Evolutionary conservation across 2,888 invertebrate genomes (phyloP).

Genomic region (Nomada ferruginata): DNA sequence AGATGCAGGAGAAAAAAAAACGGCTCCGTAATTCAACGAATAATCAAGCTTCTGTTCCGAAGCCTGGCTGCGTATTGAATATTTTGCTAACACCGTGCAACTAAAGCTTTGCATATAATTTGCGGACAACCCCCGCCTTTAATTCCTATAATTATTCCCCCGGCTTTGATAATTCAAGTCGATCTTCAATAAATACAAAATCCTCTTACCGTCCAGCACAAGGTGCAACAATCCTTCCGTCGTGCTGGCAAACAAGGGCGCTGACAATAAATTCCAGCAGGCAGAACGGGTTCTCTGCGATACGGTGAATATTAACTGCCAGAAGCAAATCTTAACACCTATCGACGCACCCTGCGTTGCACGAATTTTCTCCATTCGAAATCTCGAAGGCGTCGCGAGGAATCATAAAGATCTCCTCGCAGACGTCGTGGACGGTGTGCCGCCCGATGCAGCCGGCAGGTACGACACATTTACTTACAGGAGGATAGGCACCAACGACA

Average conservation of each 20-base stretch:
- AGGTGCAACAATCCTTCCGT: background rate
- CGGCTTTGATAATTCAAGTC: background rate
- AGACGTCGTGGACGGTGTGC: constrained; percentile 39
- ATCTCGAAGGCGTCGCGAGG: background rate
- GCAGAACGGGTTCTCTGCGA: too few relatives aligned
- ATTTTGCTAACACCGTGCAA: background rate
- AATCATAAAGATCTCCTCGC: constrained; percentile 32
- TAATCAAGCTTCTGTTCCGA: constrained; percentile 2
- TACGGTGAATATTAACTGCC: too few relatives aligned
- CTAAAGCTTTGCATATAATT: constrained; percentile 11
- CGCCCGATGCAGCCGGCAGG: constrained; percentile 68
- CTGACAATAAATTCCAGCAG: too few relatives aligned
- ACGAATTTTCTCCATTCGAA: background rate
- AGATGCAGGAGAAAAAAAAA: background rate
- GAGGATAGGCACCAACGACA: constrained; percentile 71
- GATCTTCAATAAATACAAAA: too few relatives aligned
- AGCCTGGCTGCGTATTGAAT: background rate
- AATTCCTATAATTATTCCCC: constrained; percentile 1
- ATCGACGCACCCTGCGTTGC: too few relatives aligned
- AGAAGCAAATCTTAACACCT: too few relatives aligned
- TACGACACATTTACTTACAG: constrained; percentile 66
- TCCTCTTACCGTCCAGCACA: background rate
- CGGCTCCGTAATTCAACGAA: background rate
- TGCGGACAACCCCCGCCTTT: background rate
- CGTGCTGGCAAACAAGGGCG: too few relatives aligned